phyloP scores from a whole-genome alignment of 2,797 vertebrate genomes.

The Thripadectes ignobilis region DNA sequence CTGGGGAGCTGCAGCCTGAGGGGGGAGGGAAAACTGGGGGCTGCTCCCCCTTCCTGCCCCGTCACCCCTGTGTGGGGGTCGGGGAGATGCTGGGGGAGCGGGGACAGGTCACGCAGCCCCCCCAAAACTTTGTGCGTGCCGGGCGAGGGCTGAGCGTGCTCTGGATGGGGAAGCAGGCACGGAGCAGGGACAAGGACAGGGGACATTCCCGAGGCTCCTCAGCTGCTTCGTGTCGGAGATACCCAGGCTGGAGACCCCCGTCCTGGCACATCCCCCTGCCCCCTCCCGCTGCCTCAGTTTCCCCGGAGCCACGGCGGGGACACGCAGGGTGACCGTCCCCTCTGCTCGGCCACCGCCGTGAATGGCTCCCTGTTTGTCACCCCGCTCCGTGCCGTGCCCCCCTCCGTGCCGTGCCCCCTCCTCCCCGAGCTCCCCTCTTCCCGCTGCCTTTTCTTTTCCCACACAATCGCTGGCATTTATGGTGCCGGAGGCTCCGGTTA shows the following conservation, averaged over 20 bases:
- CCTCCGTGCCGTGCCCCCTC: background rate
- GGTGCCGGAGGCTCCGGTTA: conserved; percentile 4
- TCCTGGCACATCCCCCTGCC: background rate
- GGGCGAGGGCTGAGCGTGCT: background rate
- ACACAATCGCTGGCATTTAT: conserved; percentile 41
- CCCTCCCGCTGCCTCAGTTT: background rate
- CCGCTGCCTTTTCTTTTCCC: conserved; percentile 21
- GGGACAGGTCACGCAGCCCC: background rate
- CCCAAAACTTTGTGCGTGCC: too few species aligned
- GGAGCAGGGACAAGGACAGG: background rate
- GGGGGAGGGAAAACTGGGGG: too few species aligned
- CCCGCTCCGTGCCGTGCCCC: background rate
- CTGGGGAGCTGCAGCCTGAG: background rate
- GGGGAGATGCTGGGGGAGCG: background rate
- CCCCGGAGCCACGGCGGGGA: background rate
- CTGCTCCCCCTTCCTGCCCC: background rate
- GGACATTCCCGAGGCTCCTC: background rate
- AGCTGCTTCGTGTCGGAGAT: background rate
- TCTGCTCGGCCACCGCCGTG: background rate
- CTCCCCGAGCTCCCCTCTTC: background rate
- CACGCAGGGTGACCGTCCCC: background rate
- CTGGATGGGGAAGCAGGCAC: background rate
- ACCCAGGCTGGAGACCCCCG: background rate
- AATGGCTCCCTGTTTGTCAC: background rate
- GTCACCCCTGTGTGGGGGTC: fast-evolving